Base-by-base conservation (phyloP, 2,888 invertebrate genomes). In the Noctua janthe region DNA sequence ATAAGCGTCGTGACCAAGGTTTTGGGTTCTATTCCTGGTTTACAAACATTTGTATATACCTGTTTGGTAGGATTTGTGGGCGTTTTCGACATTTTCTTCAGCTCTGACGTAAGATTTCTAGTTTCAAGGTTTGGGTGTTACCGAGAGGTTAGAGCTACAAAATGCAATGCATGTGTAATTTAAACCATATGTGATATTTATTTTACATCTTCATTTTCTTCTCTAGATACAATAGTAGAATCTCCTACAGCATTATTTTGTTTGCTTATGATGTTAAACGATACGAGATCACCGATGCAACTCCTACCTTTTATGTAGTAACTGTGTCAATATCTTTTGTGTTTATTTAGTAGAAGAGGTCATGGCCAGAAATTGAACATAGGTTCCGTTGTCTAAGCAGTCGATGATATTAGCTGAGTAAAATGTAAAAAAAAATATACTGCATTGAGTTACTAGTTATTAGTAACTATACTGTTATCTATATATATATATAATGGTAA, bases 1-100 rank as follows among this genome's bases (percentile, higher is more conserved):
- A 95, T 94, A 95, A 94, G 93, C 92, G 91, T 92, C 92, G 93
- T 93, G 94, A 93, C 94, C 93, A 92, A 92, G 94, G 93, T 93
- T 93, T 93, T 90, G 90, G 92, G 92, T 93, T 94, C 93, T 92
- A 91, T 93, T 93, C 93, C 93, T 92, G 91, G 87, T 90, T 90
- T 88, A 88, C 91, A 90, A 90, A 92, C 90, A 89, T 81, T 88
- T 80, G 77, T 74, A 67, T 80, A 76, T 89, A 89, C 90, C 86
- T 85, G 90, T 87, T 87, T 85, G 77, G 80, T 76, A 81, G 74
- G 81, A 80, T 82, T 86, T 86, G 81, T 82, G 71, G 82, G 81
- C 74, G 81, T 86, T 84, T 80, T 75, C 43, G 71, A 85, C 74
- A 83, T 81, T 88, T 86, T 84, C 81, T 82, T 77, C 70, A 70